Evolutionary conservation across 2,797 vertebrate genomes (phyloP).

Genomic region (Loris lydekkerianus): DNA sequence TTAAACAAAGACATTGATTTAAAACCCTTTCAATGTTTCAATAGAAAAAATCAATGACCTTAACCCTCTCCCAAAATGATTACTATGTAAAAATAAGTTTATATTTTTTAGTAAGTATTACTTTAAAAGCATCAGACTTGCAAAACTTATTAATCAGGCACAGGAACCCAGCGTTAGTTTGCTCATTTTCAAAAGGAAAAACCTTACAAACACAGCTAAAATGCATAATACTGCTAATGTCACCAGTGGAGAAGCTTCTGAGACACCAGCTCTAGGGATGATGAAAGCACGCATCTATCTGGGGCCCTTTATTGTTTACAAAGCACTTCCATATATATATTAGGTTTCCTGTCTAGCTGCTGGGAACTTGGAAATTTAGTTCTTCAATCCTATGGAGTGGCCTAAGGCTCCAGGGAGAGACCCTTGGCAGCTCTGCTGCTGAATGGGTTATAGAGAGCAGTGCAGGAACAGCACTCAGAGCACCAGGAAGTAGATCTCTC

Average conservation of each 20-base stretch:
- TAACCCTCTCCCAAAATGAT: not conserved
- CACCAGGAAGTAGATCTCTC: not conserved
- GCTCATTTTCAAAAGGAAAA: conserved; percentile 27
- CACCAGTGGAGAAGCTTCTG: not conserved
- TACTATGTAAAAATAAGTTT: conserved; percentile 3
- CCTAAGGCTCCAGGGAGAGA: not conserved
- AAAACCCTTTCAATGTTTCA: not conserved
- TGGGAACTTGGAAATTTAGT: conserved; percentile 44
- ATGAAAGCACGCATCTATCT: not conserved
- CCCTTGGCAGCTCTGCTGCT: not conserved
- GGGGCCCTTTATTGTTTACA: not conserved
- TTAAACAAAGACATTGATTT: conserved; percentile 53
- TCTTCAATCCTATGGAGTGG: not conserved
- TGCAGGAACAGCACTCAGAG: not conserved
- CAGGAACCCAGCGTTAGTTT: not conserved
- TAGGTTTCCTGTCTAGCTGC: not conserved
- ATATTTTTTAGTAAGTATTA: conserved; percentile 24
- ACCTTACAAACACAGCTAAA: not conserved
- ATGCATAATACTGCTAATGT: not conserved
- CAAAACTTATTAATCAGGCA: not conserved
- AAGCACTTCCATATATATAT: conserved; percentile 8
- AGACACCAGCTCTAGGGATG: not conserved
- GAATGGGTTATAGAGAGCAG: not conserved
- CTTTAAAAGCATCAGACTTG: conserved; percentile 43
- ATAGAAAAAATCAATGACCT: conserved; percentile 61